phyloP scores from a whole-genome alignment of 2,888 invertebrate genomes.

The Nudaria mundana region DNA sequence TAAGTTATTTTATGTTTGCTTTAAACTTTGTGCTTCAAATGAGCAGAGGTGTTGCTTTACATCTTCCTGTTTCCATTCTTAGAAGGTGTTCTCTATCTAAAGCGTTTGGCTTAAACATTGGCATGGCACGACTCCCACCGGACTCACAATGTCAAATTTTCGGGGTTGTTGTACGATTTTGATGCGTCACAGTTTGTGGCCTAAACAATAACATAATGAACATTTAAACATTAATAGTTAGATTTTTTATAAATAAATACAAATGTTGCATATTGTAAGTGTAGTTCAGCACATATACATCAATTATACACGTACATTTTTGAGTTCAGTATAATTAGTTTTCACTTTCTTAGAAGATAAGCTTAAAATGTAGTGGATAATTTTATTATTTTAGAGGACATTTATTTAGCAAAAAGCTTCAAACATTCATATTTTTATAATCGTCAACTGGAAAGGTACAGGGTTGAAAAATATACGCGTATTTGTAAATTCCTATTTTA shows the following conservation, averaged over 20 bases:
- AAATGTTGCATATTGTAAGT: constrained; percentile 25
- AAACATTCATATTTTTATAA: too few relatives aligned
- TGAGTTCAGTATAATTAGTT: constrained; percentile 38
- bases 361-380: constrained; percentile 29
- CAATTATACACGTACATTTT: constrained; percentile 34
- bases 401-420: constrained; percentile 1
- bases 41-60: constrained; percentile 76
- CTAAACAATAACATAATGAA: constrained; percentile 42
- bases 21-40: constrained; percentile 64
- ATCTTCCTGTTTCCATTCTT: constrained; percentile 68
- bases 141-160: constrained; percentile 57
- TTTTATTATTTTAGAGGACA: constrained; percentile 11
- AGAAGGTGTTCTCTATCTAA: constrained; percentile 66
- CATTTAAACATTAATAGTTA: constrained; percentile 23
- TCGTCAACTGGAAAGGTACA: too few relatives aligned
- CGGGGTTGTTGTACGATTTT: constrained; percentile 43
- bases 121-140: constrained; percentile 76
- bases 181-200: constrained; percentile 61
- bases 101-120: constrained; percentile 76
- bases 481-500: too few relatives aligned
- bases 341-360: constrained; percentile 33
- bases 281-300: constrained; percentile 45
- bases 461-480: too few relatives aligned
- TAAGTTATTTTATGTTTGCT: constrained; percentile 79
- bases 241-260: constrained; percentile 24